phyloP scores from a whole-genome alignment of 2,797 vertebrate species.

The Esox lucius region DNA sequence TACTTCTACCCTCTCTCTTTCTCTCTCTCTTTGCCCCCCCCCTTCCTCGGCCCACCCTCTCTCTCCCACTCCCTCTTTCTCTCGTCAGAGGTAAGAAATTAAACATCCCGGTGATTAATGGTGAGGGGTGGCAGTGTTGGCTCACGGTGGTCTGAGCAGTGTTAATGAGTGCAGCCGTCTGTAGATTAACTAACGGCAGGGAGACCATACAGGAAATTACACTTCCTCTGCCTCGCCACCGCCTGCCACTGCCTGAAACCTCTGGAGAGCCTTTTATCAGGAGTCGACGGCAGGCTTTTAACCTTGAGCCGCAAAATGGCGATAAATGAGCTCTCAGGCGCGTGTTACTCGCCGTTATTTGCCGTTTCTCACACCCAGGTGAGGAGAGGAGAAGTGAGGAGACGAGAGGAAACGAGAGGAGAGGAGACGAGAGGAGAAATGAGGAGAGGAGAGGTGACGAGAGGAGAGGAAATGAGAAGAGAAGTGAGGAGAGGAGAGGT shows the following conservation, averaged over 20 bases:
- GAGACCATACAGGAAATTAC: conserved; percentile 75
- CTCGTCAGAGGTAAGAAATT: conserved; percentile 61
- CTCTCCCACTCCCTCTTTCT: not conserved
- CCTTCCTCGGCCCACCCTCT: not conserved
- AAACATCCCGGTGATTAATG: conserved; percentile 76
- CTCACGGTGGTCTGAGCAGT: conserved; percentile 68
- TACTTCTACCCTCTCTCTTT: not conserved
- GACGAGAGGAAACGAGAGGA: too few relatives aligned
- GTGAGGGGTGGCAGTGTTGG: conserved; percentile 63
- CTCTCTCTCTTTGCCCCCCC: not conserved
- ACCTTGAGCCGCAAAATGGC: conserved; percentile 79
- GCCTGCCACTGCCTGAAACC: conserved; percentile 52
- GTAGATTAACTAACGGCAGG: conserved; percentile 73
- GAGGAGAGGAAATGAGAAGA: too few relatives aligned
- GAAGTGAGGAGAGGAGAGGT: too few relatives aligned
- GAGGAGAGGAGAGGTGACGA: too few relatives aligned
- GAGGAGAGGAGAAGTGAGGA: too few relatives aligned
- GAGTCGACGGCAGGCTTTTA: conserved; percentile 73
- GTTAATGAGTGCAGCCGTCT: conserved; percentile 74
- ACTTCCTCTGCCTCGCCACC: conserved; percentile 58
- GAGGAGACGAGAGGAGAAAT: too few relatives aligned
- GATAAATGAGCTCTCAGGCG: conserved; percentile 66
- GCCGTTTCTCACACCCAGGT: conserved; percentile 25
- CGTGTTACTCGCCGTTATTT: conserved; percentile 63
- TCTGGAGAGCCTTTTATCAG: conserved; percentile 75